A percentile compares a stretch with the other conserved stretches of the same genome.
These are phyloP conservation scores for Drosophila tanythrix DNA, from an alignment of 2,888 invertebrate genomes.

Conservation along the genomic window DNA sequence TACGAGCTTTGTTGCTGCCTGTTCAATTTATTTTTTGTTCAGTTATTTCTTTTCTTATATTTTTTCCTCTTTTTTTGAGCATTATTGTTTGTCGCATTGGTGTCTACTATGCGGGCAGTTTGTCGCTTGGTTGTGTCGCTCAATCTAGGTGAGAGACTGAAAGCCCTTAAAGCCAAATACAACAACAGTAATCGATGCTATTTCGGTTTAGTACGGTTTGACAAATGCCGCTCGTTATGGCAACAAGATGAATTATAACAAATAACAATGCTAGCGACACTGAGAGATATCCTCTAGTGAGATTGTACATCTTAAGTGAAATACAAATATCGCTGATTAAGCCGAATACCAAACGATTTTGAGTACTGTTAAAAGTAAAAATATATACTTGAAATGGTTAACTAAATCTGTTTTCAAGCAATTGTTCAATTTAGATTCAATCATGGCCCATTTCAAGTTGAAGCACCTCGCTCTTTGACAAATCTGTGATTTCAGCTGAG, in stretches of 20 bases:
- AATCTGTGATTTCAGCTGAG: slow-evolving; percentile 50
- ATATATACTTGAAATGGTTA: not conserved
- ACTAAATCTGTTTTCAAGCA: not conserved
- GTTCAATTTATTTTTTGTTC: slow-evolving; percentile 12
- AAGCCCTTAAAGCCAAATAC: slow-evolving; percentile 38
- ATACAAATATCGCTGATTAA: not conserved
- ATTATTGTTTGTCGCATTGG: slow-evolving; percentile 37
- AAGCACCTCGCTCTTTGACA: slow-evolving; percentile 33
- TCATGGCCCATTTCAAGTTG: not conserved
- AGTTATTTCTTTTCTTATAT: slow-evolving; percentile 12
- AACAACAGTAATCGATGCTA: slow-evolving; percentile 31
- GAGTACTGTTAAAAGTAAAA: not conserved
- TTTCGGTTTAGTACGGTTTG: slow-evolving; percentile 3
- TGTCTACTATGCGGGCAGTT: slow-evolving; percentile 47
- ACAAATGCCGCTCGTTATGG: slow-evolving; percentile 15
- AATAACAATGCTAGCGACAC: not conserved
- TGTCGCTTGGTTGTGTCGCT: slow-evolving; percentile 42
- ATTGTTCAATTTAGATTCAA: not conserved
- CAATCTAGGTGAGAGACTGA: slow-evolving; percentile 41
- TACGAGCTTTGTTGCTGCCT: slow-evolving; percentile 37
- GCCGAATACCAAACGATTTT: not conserved
- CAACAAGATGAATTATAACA: slow-evolving; percentile 22
- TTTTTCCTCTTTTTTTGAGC: slow-evolving; percentile 10
- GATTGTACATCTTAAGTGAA: not conserved
- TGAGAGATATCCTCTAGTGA: slow-evolving; percentile 8